These are phyloP conservation scores for Dermatemys mawii DNA, from an alignment of 2,113 vertebrate genomes.

Conservation along the genomic window DNA sequence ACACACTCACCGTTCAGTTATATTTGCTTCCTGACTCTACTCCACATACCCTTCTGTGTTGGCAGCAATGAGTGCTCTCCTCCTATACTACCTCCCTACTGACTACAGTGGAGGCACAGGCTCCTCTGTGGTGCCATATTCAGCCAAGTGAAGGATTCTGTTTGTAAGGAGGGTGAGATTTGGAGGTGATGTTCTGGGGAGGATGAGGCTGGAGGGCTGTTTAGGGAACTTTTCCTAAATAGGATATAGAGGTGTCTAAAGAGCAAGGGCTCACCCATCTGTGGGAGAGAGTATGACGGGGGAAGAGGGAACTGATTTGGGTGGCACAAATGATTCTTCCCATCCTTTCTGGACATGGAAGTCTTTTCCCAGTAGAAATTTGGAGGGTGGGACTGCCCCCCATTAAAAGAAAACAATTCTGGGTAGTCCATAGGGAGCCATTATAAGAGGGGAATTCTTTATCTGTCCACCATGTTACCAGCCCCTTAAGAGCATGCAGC, in stretches of 20 bases:
- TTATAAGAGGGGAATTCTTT: not conserved
- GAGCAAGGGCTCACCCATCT: not conserved
- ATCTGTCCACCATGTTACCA: not conserved
- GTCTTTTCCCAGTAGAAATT: not conserved
- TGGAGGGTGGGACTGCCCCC: not conserved
- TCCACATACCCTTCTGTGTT: not conserved
- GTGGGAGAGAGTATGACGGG: not conserved
- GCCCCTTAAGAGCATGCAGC: not conserved
- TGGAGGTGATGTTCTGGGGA: not conserved
- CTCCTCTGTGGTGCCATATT: not conserved
- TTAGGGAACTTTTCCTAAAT: not conserved
- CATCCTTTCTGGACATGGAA: not conserved
- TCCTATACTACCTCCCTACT: not conserved
- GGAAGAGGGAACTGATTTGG: not conserved
- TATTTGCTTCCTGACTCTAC: not conserved
- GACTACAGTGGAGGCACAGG: slow-evolving; percentile 24
- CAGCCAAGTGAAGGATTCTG: not conserved
- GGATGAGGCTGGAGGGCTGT: not conserved
- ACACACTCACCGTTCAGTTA: too few relatives aligned
- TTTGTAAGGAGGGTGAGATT: not conserved
- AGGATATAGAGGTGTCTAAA: not conserved
- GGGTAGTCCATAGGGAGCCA: not conserved
- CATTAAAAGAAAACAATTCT: not conserved
- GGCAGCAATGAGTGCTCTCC: slow-evolving; percentile 20
- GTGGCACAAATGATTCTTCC: not conserved